Percentiles rank a stretch among this genome's conserved stretches.
Conservation (phyloP, 2,113 vertebrate species). For the Microtus oregoni region DNA sequence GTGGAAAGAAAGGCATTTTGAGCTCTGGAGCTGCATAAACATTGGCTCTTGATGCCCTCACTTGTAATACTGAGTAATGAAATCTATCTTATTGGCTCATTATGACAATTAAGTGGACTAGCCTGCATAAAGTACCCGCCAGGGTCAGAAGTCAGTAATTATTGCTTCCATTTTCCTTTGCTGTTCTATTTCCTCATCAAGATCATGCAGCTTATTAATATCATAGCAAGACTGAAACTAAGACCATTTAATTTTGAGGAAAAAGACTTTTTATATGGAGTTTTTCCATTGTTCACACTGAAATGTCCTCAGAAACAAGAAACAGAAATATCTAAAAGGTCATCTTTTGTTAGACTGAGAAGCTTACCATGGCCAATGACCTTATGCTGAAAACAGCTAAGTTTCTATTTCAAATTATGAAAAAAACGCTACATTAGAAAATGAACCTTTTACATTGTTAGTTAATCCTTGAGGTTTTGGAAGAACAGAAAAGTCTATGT, state of each 20-base stretch:
- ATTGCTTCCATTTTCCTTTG: not conserved
- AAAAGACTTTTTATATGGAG: not conserved
- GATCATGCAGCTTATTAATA: not conserved
- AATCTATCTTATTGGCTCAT: not conserved
- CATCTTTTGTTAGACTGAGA: not conserved
- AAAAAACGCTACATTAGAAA: not conserved
- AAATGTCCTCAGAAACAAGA: not conserved
- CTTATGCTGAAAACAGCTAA: not conserved
- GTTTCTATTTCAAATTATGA: not conserved
- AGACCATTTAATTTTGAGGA: not conserved
- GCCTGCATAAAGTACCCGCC: not conserved
- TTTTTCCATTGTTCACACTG: not conserved
- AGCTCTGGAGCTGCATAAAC: not conserved
- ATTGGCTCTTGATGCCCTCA: not conserved
- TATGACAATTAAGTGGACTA: not conserved
- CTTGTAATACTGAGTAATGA: slow-evolving; percentile 8
- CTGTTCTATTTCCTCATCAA: not conserved
- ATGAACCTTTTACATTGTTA: not conserved
- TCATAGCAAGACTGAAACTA: not conserved
- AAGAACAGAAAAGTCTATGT: no score
- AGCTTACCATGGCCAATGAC: not conserved
- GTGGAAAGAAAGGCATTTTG: slow-evolving; percentile 16
- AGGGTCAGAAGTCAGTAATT: not conserved
- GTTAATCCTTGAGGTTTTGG: not conserved
- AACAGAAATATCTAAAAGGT: not conserved